Percentiles rank a stretch among this genome's conserved stretches.
Conservation (phyloP, 2,113 vertebrate genomes). For the Chlamydotis undulata region DNA sequence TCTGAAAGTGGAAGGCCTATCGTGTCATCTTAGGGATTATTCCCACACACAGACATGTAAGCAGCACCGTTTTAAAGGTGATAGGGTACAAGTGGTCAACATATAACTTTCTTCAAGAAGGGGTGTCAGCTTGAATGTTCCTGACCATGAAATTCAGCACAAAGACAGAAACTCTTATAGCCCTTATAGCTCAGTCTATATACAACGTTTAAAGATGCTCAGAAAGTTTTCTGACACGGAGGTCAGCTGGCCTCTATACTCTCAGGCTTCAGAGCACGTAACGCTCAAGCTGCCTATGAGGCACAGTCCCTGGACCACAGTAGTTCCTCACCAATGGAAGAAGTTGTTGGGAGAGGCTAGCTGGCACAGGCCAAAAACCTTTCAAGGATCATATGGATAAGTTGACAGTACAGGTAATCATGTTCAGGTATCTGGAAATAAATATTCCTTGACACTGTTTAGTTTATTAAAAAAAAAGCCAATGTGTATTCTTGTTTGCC, state of each 20-base stretch:
- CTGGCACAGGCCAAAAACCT: neutral
- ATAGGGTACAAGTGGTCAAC: neutral
- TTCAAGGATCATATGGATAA: neutral
- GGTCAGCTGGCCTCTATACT: neutral
- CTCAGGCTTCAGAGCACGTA: neutral
- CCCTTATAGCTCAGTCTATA: neutral
- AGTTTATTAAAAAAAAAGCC: neutral
- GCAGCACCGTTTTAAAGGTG: neutral
- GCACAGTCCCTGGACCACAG: rapidly evolving
- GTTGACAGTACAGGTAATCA: neutral
- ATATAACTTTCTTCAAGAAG: neutral
- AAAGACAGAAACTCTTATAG: neutral
- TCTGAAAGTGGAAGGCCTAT: neutral
- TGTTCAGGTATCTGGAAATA: neutral
- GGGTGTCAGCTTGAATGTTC: neutral
- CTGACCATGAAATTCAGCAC: neutral
- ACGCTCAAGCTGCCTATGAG: neutral
- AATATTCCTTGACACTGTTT: neutral
- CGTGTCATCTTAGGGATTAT: neutral
- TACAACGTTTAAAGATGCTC: neutral
- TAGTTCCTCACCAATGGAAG: neutral
- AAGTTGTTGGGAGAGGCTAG: neutral
- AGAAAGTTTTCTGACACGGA: neutral
- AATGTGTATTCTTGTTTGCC: neutral
- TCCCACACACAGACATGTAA: neutral